Conservation (phyloP, 30 jellyfish, hydroid and myxozoan genomes). For the Hydra vulgaris region DNA sequence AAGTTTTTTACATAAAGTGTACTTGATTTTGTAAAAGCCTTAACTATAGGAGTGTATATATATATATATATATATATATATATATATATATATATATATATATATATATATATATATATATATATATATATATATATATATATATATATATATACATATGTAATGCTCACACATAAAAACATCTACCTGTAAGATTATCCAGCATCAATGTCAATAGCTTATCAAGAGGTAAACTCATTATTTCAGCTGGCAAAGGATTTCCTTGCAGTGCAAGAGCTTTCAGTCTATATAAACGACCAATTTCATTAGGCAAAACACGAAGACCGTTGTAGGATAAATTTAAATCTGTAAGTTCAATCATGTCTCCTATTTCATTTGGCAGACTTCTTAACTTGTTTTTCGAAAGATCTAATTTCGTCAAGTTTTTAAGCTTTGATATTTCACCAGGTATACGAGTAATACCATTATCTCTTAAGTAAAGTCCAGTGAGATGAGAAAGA, state of each 20-base stretch:
- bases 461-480: slow-evolving; percentile 58
- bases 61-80: background rate
- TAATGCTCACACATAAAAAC: background rate
- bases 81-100: no score
- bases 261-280: slow-evolving; percentile 78
- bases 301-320: slow-evolving; percentile 82
- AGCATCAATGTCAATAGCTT: slow-evolving; percentile 61
- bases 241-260: slow-evolving; percentile 79
- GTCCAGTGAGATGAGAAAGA: slow-evolving; percentile 56
- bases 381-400: slow-evolving; percentile 73
- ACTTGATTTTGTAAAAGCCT: no score
- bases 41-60: no score
- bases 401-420: slow-evolving; percentile 70
- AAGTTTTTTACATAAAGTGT: no score
- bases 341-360: slow-evolving; percentile 76
- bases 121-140: no score
- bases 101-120: no score
- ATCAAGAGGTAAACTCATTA: slow-evolving; percentile 59
- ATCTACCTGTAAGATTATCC: slow-evolving; percentile 66
- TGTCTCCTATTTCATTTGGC: slow-evolving; percentile 94
- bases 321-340: slow-evolving; percentile 56
- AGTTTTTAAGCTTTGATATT: slow-evolving; percentile 41
- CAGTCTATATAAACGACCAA: slow-evolving; percentile 79
- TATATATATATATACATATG: no score
- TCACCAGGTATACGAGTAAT: slow-evolving; percentile 81